Base-by-base conservation (phyloP, 2,888 invertebrate species). In the Aelia acuminata region DNA sequence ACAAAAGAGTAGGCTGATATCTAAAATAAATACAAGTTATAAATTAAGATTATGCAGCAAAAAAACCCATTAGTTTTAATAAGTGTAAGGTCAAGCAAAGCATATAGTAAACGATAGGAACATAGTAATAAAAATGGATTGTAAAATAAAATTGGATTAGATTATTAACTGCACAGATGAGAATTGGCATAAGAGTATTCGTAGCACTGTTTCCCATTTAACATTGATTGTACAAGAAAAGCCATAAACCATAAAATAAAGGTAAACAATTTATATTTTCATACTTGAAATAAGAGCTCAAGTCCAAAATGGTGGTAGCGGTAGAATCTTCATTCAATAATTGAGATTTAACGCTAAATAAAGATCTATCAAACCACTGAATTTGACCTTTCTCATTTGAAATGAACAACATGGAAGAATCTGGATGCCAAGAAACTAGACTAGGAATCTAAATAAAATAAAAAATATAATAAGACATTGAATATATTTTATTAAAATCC, bases 301-400 rank as follows among this genome's bases (percentile, higher is more conserved):
- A 92, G 91, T 96, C 96, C 11, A 96, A 92, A 85, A 96, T 92
- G 91, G 93, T 94, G 0, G 94, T 92, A 3, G 95, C 94, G 20
- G 93, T 93, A 20, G 94, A 93, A 91, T 95, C 95, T 92, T 96
- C 96, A 89, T 94, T 94, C 48, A 95, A 92, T 86, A 96, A 92
- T 91, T 96, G 95, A 90, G 94, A 94, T 91, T 94, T 94, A 84
- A 96, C 92, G 88, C 94, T 94, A 43, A 94, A 94, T 89, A 96
- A 92, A 4, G 96, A 95, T 90, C 95, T 93, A 91, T 97, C 96
- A 91, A 95, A 96, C 91, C 96, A 95, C 92, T 96, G 95, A 89
- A 96, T 93, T 91, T 96, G 96, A 10, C 96, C 95, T 89, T 94
- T 93, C 91, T 95, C 95, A 91, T 96, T 96, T 57, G 94, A 94